These are phyloP conservation scores for Myripristis jacobus DNA, from an alignment of 2,797 vertebrate genomes.

Conservation along the genomic window DNA sequence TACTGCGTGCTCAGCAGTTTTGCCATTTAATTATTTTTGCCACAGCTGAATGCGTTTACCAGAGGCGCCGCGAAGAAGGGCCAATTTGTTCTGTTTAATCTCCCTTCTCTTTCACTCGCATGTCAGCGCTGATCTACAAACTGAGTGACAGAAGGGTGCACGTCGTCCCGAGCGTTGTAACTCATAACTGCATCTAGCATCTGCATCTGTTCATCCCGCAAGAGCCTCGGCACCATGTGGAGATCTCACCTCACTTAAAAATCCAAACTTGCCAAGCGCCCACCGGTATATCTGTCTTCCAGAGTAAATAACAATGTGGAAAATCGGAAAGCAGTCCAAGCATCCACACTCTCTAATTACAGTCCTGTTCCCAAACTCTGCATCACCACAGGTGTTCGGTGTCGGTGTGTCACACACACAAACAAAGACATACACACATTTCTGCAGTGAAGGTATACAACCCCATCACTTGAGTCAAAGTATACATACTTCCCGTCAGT, in stretches of 20 bases:
- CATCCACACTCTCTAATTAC: constrained; percentile 20
- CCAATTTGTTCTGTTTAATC: too few species aligned
- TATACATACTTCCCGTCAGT: too few species aligned
- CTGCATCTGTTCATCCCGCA: constrained; percentile 10
- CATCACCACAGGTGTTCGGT: constrained; percentile 1
- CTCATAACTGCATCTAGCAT: constrained; percentile 28
- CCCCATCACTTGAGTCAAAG: too few species aligned
- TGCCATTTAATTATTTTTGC: not conserved
- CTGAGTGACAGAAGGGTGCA: not conserved
- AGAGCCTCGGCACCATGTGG: constrained; percentile 17
- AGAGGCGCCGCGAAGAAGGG: too few species aligned
- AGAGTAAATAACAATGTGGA: constrained; percentile 4
- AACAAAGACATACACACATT: not conserved
- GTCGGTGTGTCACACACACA: constrained; percentile 1
- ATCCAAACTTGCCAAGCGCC: constrained; percentile 26
- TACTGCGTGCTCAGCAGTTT: not conserved
- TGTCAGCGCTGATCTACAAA: not conserved
- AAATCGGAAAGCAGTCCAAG: not conserved
- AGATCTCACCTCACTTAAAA: constrained; percentile 39
- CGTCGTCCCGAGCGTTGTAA: not conserved
- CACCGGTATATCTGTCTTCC: constrained; percentile 3
- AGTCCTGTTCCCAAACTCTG: constrained; percentile 1
- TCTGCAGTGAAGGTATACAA: too few species aligned
- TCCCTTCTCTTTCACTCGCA: too few species aligned
- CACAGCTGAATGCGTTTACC: not conserved